Base-by-base conservation (phyloP, 2,888 invertebrate species). In the Lasioglossum figueresi region DNA sequence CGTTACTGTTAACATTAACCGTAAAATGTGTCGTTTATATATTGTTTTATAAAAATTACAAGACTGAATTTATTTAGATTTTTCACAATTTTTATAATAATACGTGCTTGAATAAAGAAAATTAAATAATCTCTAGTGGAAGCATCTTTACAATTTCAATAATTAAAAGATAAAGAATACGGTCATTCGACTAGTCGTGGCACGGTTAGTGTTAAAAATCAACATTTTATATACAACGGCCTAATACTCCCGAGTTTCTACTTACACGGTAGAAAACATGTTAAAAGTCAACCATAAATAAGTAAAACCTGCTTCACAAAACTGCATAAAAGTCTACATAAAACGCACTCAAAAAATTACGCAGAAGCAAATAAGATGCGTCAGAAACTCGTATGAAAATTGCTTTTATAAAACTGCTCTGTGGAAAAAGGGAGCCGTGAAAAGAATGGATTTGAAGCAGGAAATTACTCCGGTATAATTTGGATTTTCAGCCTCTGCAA, bases 401-500 rank as follows among this genome's bases (percentile, higher is more conserved):
- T 8, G 52, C 52, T 52, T 23, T 23, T 52, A 8, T 8, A 52
- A 23, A 52, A 52, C 52, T 52, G 52, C 23, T 8, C 8, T 23
- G 23, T 52, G 8, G 52, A 23, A 52, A 56, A 27, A 12, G n/a
- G n/a, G 12, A 4, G 4, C 1, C 5, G 27, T 14, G 1, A 12
- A 59, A 27, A 14, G 27, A 16, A 27, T 27, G 27, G 16, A 59
- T 59, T 16, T 14, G 27, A 27, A 5, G 27, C 59, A 27, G 27
- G 59, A 59, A 27, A 59, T 59, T 27, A 27, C 14, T 27, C 59
- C 14, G 59, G 14, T 59, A 27, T 27, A 19, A 34, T 66, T 66
- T 66, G 34, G 19, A 66, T 66, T 66, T 66, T 66, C 66, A 19
- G 66, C 66, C 66, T 66, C 66, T 34, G 66, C 19, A 19, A 66